Percentiles rank a stretch among this genome's conserved stretches.
These are phyloP conservation scores for Metopolophium dirhodum DNA, from an alignment of 1,140 invertebrate species.

Conservation along the genomic window DNA sequence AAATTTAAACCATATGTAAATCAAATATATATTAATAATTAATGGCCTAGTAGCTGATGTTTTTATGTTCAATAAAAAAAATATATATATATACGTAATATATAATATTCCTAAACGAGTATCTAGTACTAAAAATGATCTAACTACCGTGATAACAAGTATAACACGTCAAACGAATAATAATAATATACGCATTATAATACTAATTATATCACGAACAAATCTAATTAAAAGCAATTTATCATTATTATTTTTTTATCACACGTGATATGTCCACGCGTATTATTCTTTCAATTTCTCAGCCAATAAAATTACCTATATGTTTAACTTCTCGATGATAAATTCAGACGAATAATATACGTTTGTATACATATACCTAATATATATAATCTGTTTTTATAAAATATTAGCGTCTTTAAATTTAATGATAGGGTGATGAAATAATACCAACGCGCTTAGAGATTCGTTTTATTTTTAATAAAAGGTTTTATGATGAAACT, in stretches of 20 bases:
- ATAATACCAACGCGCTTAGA: not conserved
- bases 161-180: not conserved
- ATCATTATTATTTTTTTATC: not conserved
- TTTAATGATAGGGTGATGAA: not conserved
- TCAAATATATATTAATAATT: no score
- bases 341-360: not conserved
- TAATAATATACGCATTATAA: not conserved
- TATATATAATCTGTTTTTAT: not conserved
- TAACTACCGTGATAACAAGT: not conserved
- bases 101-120: not conserved
- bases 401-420: not conserved
- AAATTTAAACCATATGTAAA: no score
- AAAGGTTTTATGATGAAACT: not conserved
- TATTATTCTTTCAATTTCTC: not conserved
- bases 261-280: accelerated
- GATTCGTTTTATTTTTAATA: conserved; percentile 19
- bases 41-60: no score
- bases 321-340: not conserved
- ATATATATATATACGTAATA: not conserved
- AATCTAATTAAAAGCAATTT: not conserved
- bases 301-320: not conserved
- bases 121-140: not conserved
- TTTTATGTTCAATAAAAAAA: no score
- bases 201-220: not conserved
- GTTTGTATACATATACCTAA: no score